Percentiles rank a stretch among this genome's conserved stretches.
Evolutionary conservation across 1,140 invertebrate species (phyloP).

Genomic region (Carposina sasakii): DNA sequence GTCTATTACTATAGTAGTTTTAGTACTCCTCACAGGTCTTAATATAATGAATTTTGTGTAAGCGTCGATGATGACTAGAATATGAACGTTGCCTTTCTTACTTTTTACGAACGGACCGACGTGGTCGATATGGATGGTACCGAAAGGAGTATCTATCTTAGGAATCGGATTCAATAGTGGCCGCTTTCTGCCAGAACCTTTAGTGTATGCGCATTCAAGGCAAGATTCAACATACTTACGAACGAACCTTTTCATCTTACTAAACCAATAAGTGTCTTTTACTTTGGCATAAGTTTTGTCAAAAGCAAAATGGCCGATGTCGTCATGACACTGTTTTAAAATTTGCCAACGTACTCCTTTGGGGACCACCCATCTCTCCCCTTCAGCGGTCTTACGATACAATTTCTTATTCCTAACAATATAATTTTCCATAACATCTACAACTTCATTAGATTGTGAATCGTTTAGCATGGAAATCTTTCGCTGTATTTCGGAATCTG

Average conservation of each 20-base stretch:
- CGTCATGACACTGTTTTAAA: conserved; percentile 18
- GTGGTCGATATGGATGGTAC: not conserved
- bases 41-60: not conserved
- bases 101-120: conserved; percentile 14
- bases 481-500: not conserved
- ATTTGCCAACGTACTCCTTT: conserved; percentile 10
- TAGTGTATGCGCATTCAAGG: conserved; percentile 2
- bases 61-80: not conserved
- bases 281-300: conserved; percentile 22
- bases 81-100: not conserved
- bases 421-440: not conserved
- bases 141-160: not conserved
- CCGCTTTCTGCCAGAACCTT: not conserved
- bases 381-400: not conserved
- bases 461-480: not conserved
- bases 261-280: conserved; percentile 25
- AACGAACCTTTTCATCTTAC: conserved; percentile 14
- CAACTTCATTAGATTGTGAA: not conserved
- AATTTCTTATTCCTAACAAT: not conserved
- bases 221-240: conserved; percentile 10
- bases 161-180: not conserved
- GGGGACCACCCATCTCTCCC: not conserved
- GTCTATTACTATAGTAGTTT: not conserved
- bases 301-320: conserved; percentile 19
- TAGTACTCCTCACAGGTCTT: not conserved